Evolutionary conservation across 2,888 invertebrate species (phyloP), one percentile per base, ranked within the genome.

Genomic region (Stomorhina lunata): DNA sequence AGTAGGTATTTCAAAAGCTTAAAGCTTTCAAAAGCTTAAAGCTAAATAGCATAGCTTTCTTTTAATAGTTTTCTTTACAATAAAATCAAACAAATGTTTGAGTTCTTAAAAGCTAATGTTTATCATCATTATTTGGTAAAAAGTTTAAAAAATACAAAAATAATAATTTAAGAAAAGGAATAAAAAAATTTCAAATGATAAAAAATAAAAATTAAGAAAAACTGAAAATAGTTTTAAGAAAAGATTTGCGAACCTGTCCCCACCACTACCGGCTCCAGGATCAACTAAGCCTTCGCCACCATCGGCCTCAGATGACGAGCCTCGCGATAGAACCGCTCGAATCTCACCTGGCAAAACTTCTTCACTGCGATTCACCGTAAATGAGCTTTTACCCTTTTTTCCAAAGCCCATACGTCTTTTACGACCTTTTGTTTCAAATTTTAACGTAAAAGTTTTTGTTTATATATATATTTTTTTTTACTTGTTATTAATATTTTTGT

Each of bases 341-440:
- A 91, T 88, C 92, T 97, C 97, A 88, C 96, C 96, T 86, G 98
- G 98, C 89, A 96, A 95, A 90, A 99, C 97, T 92, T 99, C 99
- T 93, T 99, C 99, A 92, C 98, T 98, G 92, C 99, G 96, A 93
- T 98, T 98, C 91, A 99, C 97, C 92, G 97, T 97, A 94, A 98
- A 97, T 91, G 97, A 97, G 92, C 96, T 97, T 94, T 97, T 97
- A 91, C 97, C 97, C 93, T 96, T 96, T 93, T 96, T 95, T 92
- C 97, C 97, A 93, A 97, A 97, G 93, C 96, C 96, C 95, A 97
- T 95, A 93, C 97, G 94, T 93, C 97, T 94, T 94, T 97, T 97
- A 91, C 97, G 95, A 93, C 97, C 97, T 96, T 90, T 87, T 84
- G 77, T 75, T 82, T 83, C 40, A 57, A 88, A 88, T 80, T 86